Evolutionary conservation across 2,113 vertebrate species (phyloP).

Genomic region (Limanda limanda): DNA sequence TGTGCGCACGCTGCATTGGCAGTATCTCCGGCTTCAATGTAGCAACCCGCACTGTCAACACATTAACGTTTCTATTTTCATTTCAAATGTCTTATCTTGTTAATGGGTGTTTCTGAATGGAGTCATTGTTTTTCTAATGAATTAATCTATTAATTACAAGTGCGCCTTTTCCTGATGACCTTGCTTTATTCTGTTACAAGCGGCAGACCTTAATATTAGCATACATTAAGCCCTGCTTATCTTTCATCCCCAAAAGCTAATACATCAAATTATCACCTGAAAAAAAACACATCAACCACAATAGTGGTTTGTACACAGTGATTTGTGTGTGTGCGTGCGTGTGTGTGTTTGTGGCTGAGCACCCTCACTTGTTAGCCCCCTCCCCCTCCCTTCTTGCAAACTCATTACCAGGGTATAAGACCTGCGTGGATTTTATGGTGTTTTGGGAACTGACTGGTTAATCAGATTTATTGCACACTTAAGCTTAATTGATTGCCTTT

Average conservation of each 20-base stretch:
- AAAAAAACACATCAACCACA: constrained; percentile 24
- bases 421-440: constrained; percentile 80
- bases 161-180: constrained; percentile 66
- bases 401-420: constrained; percentile 81
- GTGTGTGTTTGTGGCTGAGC: constrained; percentile 58
- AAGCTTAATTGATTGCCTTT: constrained; percentile 84
- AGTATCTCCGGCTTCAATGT: constrained; percentile 43
- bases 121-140: constrained; percentile 76
- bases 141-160: constrained; percentile 75
- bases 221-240: constrained; percentile 77
- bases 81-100: constrained; percentile 69
- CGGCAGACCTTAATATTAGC: constrained; percentile 75
- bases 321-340: constrained; percentile 56
- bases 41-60: constrained; percentile 43
- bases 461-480: constrained; percentile 85
- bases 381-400: constrained; percentile 65
- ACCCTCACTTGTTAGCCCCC: constrained; percentile 65
- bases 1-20: constrained; percentile 22
- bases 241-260: constrained; percentile 73
- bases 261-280: constrained; percentile 70
- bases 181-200: constrained; percentile 75
- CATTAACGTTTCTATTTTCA: constrained; percentile 62
- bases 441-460: constrained; percentile 84
- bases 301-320: constrained; percentile 10
- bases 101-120: constrained; percentile 67